Evolutionary conservation across 1,140 invertebrate genomes (phyloP).

Genomic region (Yoshiicerus persimilis): DNA sequence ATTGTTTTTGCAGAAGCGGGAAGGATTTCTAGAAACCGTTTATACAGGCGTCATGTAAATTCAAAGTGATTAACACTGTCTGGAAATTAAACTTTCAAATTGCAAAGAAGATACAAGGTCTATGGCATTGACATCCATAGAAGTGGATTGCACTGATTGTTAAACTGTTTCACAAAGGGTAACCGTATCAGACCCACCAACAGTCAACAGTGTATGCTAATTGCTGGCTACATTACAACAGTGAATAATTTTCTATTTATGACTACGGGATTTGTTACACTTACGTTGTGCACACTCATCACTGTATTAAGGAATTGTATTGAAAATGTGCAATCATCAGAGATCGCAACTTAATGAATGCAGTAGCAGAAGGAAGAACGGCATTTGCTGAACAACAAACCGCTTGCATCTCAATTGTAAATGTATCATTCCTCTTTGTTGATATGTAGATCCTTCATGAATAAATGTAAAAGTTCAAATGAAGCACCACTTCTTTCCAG

Average conservation of each 20-base stretch:
- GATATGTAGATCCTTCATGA: not conserved
- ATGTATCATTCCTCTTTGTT: not conserved
- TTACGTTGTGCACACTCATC: not conserved
- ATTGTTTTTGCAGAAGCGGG: not conserved
- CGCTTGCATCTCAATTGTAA: not conserved
- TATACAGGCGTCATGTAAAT: not conserved
- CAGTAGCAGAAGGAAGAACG: not conserved
- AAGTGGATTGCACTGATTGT: no score
- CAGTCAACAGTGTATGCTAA: no score
- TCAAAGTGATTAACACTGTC: not conserved
- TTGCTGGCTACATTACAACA: not conserved
- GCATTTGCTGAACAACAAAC: not conserved
- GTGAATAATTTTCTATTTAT: no score
- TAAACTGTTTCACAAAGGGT: no score
- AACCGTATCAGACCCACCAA: no score
- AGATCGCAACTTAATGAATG: not conserved
- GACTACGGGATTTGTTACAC: not conserved
- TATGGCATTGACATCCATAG: not conserved
- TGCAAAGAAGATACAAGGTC: not conserved
- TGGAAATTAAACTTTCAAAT: not conserved
- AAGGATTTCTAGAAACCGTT: no score
- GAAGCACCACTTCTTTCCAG: not conserved
- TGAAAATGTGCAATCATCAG: not conserved
- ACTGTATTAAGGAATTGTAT: not conserved
- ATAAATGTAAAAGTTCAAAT: not conserved